Conservation (phyloP, 2,113 vertebrate genomes). For the Muscicapa adusta region DNA sequence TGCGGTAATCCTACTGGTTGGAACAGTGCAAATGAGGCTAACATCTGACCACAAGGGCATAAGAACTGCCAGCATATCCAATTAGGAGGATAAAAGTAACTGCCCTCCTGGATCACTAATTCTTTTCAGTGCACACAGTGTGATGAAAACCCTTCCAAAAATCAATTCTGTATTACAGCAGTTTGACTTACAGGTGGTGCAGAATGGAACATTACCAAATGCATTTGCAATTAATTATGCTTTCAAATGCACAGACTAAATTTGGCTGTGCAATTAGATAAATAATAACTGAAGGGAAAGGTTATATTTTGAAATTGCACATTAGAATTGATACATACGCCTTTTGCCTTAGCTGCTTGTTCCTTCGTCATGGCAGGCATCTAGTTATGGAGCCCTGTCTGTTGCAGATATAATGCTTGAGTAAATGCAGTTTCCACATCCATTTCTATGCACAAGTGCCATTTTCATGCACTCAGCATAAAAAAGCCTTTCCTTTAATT, state of each 20-base stretch:
- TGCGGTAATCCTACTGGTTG: not conserved
- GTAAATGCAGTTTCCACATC: not conserved
- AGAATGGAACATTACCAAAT: conserved; percentile 24
- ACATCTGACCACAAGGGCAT: conserved; percentile 3
- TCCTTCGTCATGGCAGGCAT: not conserved
- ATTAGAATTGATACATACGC: not conserved
- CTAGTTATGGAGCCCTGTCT: not conserved
- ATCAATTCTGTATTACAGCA: conserved; percentile 39
- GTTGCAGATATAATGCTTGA: not conserved
- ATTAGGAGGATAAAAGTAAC: conserved; percentile 51
- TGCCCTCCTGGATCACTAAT: conserved; percentile 38
- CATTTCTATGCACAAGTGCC: not conserved
- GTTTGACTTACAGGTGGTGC: conserved; percentile 32
- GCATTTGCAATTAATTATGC: conserved; percentile 42
- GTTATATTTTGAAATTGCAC: conserved; percentile 25
- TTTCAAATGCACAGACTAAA: conserved; percentile 29
- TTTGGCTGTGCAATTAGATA: conserved; percentile 51
- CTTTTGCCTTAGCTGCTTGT: not conserved
- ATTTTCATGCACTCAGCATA: not conserved
- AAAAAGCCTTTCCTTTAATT: not conserved
- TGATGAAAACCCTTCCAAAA: conserved; percentile 56
- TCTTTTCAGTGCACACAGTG: conserved; percentile 19
- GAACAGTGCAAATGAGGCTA: conserved; percentile 13
- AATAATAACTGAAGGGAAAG: conserved; percentile 45
- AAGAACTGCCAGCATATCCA: conserved; percentile 27